Evolutionary conservation across 2,113 vertebrate genomes (phyloP), one percentile per base, ranked within the genome.

Genomic region (Guaruba guarouba): DNA sequence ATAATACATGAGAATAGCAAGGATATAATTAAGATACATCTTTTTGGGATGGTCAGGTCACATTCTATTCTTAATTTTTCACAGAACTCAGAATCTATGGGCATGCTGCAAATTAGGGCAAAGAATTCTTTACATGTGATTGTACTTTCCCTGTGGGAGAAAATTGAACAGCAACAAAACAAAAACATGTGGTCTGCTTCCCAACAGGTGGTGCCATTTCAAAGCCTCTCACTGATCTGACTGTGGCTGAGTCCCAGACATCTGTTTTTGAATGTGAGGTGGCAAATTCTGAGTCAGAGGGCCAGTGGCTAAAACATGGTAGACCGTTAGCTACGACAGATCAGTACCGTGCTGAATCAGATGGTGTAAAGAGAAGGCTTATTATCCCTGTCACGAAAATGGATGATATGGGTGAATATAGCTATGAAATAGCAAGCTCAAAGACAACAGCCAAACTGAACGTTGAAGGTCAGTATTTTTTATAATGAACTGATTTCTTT

Each of bases 231-330:
- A 98, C 98, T 81, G 99, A 99, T 55, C 98, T 99, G 85, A 99
- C 98, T 2, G 99, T 99, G 39, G 99, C 99, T 1, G 99, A 99
- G 90, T 99, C 99, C 51, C 99, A 99, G 96, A 97, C 95, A 69
- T 99, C 99, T 62, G 94, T 98, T 90, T 97, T 99, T 74, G 99
- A 99, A 95, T 99, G 99, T 94, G 98, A 99, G 87, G 99, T 99
- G 33, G 99, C 99, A 93, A 99, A 99, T 88, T 98, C 99, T 43
- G 97, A 98, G 7, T 98, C 99, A 37, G 98, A 99, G 76, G 99
- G 99, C 7, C 97, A 97, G 71, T 99, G 99, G 99, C 63, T 99
- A 35, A 99, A 98, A 95, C 99, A 99, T 24, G 99, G 99, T 39
- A 98, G 98, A 75, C 96, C 95, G 2, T 86, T 99, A 43, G 57